Base-by-base conservation (phyloP, 1,140 invertebrate species). In the Chlorops oryzae region DNA sequence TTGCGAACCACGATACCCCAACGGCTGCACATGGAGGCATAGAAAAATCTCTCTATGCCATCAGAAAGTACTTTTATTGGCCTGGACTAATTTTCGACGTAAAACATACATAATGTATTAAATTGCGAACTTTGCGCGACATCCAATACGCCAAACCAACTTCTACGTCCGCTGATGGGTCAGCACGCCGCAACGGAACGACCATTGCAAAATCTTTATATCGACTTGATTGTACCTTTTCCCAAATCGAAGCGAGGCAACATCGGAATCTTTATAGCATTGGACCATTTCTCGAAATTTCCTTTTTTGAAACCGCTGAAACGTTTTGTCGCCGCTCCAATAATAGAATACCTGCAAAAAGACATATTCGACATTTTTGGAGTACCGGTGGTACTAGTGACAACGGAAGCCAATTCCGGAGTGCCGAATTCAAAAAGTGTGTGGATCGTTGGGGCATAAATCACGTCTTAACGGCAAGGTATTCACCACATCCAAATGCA, bases 401-500 rank as follows among this genome's bases (percentile, higher is more conserved):
- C 34, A 47, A 47, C 17, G 32, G 45, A 17, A 20, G 17, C 12
- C 45, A 38, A 47, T 47, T 47, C 18, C 13, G n/a, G 10, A 13
- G 32, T 5, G 45, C 28, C 13, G 17, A 18, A 17, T 34, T 47
- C 5, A 13, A 47, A 9, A 17, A 37, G 21, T 7, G 35, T 15
- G 6, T 32, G 7, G 7, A 25, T 2, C 28, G 17, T n/a, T 46
- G 21, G 20, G 27, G 27, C 3, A 12, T 25, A 5, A 28, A 32
- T 4, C 43, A 46, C 43, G 17, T 46, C 9, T 7, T 6, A 7
- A 46, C 23, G 10, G 28, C 24, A 3, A 15, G 17, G 7, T 46
- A 46, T 18, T 46, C 43, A 10, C 43, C 43, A 5, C 43, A 46
- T 15, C 5, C 43, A 13, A 46, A 46, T 21, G 43, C 43, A 7